Conservation (phyloP, 2,888 invertebrate genomes). For the Lasioglossum morio region DNA sequence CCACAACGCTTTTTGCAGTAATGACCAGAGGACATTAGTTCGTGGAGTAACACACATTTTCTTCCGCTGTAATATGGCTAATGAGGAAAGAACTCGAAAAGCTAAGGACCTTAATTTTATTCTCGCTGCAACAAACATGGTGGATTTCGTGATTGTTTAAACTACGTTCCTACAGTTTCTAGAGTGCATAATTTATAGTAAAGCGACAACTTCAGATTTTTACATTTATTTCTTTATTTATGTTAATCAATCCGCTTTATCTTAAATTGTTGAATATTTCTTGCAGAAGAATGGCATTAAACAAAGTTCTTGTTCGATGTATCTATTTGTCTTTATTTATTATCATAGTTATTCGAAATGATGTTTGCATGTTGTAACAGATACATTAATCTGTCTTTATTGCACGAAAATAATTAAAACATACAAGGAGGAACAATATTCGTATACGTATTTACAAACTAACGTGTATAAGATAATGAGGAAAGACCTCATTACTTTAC, state of each 20-base stretch:
- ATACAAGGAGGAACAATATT: neutral
- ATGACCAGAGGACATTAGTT: conserved; percentile 15
- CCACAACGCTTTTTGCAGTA: neutral
- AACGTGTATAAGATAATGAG: neutral
- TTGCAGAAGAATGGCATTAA: neutral
- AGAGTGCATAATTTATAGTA: neutral
- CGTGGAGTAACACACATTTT: neutral
- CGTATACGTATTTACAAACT: neutral
- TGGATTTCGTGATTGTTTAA: neutral
- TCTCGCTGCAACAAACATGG: neutral
- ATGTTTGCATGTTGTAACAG: too few species aligned
- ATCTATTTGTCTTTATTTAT: neutral
- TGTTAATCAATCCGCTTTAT: neutral
- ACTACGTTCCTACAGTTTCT: neutral
- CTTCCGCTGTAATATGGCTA: neutral
- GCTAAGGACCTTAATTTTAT: neutral
- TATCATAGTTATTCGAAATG: too few species aligned
- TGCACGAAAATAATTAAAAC: too few species aligned
- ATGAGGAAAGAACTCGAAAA: neutral
- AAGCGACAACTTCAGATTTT: neutral
- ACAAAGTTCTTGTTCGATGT: neutral
- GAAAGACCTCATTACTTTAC: neutral
- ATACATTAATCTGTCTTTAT: too few species aligned
- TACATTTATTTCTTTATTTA: neutral
- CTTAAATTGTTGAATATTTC: neutral